phyloP scores from a whole-genome alignment of 2,113 vertebrate species.

The Nothobranchius furzeri region DNA sequence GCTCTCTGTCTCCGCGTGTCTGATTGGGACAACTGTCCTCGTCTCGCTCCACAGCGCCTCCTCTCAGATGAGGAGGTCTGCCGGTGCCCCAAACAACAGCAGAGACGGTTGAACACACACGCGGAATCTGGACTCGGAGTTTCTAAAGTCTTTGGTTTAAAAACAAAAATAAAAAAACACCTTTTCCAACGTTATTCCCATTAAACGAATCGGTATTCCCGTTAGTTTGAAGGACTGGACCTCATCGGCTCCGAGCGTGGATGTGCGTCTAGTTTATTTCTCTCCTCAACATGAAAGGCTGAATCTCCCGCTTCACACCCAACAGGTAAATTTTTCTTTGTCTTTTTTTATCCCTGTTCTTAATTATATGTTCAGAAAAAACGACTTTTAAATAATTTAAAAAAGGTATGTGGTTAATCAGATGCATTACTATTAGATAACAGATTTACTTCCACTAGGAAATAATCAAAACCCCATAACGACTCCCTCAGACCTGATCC shows the following conservation, averaged over 20 bases:
- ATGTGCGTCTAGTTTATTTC: slow-evolving; percentile 20
- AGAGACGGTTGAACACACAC: neutral
- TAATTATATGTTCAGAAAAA: neutral
- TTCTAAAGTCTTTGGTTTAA: neutral
- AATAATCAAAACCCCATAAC: no score
- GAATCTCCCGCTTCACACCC: slow-evolving; percentile 9
- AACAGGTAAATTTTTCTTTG: slow-evolving; percentile 40
- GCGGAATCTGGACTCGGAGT: neutral
- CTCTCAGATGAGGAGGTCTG: slow-evolving; percentile 4
- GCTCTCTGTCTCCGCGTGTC: slow-evolving; percentile 5
- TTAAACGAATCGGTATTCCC: neutral
- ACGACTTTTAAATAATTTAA: neutral
- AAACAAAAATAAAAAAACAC: no score
- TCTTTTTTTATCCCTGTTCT: neutral
- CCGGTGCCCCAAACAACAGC: neutral
- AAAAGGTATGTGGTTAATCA: neutral
- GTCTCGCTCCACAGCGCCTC: neutral
- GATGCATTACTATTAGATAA: neutral
- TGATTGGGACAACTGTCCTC: neutral
- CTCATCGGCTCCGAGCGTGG: slow-evolving; percentile 23
- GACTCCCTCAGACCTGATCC: neutral
- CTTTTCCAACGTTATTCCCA: no score
- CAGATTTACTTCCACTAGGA: no score
- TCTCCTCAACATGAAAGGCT: slow-evolving; percentile 29
- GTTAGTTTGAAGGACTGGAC: slow-evolving; percentile 3